Base-by-base conservation (phyloP, 2,797 vertebrate species). In the Spheniscus humboldti region DNA sequence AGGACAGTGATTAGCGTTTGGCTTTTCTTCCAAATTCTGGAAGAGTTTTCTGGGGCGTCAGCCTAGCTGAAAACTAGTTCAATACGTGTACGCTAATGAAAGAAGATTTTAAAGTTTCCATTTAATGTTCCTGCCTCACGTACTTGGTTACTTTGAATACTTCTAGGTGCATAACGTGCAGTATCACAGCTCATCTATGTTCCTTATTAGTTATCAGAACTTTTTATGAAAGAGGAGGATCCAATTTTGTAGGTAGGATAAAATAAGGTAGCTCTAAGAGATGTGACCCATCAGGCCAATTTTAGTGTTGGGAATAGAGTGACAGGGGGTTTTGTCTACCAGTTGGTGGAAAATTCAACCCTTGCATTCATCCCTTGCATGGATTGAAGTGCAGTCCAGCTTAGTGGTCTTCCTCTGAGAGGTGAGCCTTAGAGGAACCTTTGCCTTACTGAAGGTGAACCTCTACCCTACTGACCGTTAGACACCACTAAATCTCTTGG, bases 21-120 rank as follows among this genome's bases (percentile, higher is more conserved):
- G 82, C 92, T 80, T 77, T 92, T 87, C 59, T 97, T 96, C 88
- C 88, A 4, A 56, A 72, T 52, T 64, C 89, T 92, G 94, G 57
- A 93, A 88, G 47, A 53, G 15, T 94, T 95, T 94, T 81, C 50
- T 90, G 62, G 62, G 62, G 82, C 64, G 19, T 97, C 84, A 93
- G 92, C 77, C 53, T 85, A 62, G 52, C 75, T 88, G 90, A 87
- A 85, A 83, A 92, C 37, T 52, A 13, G 56, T 94, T 97, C 82
- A 71, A 59, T 76, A 55, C 57, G 2, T 37, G 43, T 33, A 27
- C 39, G 20, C 28, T 78, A 87, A 59, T n/a, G 75, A 47, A 93
- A 37, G 53, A 59, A 52, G 41, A 57, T 95, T 87, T 86, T 63
- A 23, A 86, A 72, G 28, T 94, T 95, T 59, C n/a, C 68, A 23